phyloP scores from a whole-genome alignment of 2,113 vertebrate species.

The Myiozetetes cayanensis region DNA sequence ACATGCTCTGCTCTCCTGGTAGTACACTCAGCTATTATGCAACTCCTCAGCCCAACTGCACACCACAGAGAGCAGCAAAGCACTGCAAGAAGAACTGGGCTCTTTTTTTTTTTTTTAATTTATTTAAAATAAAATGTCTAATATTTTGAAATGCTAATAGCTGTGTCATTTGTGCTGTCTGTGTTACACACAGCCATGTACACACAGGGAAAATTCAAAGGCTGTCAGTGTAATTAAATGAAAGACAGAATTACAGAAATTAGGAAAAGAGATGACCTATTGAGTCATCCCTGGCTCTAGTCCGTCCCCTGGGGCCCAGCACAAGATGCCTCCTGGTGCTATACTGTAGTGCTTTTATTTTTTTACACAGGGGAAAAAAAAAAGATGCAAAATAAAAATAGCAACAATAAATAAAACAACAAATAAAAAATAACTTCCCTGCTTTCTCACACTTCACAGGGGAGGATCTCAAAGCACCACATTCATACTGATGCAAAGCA shows the following conservation, averaged over 20 bases:
- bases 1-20: not conserved
- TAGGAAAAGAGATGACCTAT: slow-evolving; percentile 19
- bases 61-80: not conserved
- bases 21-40: slow-evolving; percentile 27
- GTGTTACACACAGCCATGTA: accelerated
- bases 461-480: not conserved
- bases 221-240: not conserved
- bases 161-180: accelerated
- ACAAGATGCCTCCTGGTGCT: not conserved
- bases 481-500: not conserved
- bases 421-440: not conserved
- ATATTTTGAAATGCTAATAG: not conserved
- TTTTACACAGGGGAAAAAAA: not conserved
- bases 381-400: not conserved
- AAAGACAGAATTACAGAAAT: not conserved
- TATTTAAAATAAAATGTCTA: not conserved
- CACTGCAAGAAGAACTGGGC: not conserved
- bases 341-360: not conserved
- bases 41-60: slow-evolving; percentile 15
- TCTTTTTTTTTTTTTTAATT: not conserved
- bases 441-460: not conserved
- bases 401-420: not conserved
- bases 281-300: slow-evolving; percentile 28
- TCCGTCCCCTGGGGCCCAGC: not conserved
- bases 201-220: not conserved